Evolutionary conservation across 2,113 vertebrate genomes (phyloP), one percentile per base, ranked within the genome.

Genomic region (Lepisosteus oculatus): DNA sequence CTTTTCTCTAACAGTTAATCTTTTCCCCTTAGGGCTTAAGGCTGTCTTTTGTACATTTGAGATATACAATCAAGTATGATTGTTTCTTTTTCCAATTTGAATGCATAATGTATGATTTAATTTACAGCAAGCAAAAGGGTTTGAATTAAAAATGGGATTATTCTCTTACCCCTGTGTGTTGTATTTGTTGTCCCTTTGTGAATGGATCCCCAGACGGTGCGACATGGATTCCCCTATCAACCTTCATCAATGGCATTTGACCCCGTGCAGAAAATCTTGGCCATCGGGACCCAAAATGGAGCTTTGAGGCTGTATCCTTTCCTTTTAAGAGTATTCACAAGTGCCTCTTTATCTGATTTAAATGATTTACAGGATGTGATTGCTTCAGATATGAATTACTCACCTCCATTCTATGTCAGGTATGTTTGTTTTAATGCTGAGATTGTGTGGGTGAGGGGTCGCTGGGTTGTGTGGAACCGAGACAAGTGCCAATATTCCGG

Each of bases 231-330:
- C 81, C 97, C 97, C 74, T 97, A 98, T 80, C 96, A 99, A 74
- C 97, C 97, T 51, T 99, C 97, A 3, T 94, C 97, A 74, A 92
- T 99, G 96, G 96, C 97, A 73, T 98, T 98, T 74, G 97, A 99
- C 93, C 96, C 97, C 0, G 97, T 99, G 72, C 97, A 99, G 94
- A 99, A 99, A 93, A 98, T 99, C 77, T 86, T 99, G 85, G 97
- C 96, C 78, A 82, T 99, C 2, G 97, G 97, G 74, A 98, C 96
- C 79, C 96, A 97, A 88, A 95, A 87, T 65, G 97, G 97, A 84
- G 95, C 96, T 78, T 89, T 99, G 76, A 92, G 97, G 86, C 91
- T 99, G 97, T 99, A 99, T 99, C 97, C 97, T 99, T 99, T 92
- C 83, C 43, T n/a, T 81, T 69, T 51, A 51, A 51, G 47, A 5